Evolutionary conservation across 2,797 vertebrate genomes (phyloP), one percentile per base, ranked within the genome.

Genomic region (Pipistrellus pipistrellus): DNA sequence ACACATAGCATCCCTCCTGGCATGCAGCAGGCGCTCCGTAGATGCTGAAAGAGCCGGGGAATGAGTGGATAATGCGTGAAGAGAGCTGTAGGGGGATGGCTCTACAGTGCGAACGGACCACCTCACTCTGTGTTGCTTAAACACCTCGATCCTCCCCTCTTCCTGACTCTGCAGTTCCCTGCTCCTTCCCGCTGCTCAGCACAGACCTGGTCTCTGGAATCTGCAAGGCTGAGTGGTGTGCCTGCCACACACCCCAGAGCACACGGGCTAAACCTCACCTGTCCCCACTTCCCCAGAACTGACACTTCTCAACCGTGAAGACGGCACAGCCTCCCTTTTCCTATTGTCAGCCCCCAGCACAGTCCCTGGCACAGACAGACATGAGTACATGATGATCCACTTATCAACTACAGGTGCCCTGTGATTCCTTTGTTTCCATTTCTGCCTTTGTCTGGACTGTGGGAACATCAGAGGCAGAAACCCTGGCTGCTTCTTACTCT

Each of bases 321-420:
- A 77, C 1, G 4, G 1, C 4, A 46, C 3, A 85, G 62, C 30
- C 17, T 59, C 72, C 20, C 32, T 64, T 69, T 82, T 59, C 57
- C 94, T 82, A 7, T 62, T 89, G 88, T 84, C 20, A 46, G 48
- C 15, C 38, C 23, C 62, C 62, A 41, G 64, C 62, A 8, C 3
- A 17, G 32, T 41, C 69, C 72, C 48, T 78, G 55, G 85, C 38
- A 46, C 8, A 75, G 69, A 76, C 27, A 96, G 90, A 88, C 12
- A 32, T 85, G 85, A 35, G 73, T 64, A 66, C 82, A 38, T 11
- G 44, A 68, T 41, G 68, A 46, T 55, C 18, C 62, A 15, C 73
- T 90, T 85, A 82, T 32, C 85, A 85, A 64, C 85, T 69, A 85
- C 23, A 9, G 12, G 21, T 71, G 12, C 57, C 20, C 21, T 59